Evolutionary conservation across 2,797 vertebrate species (phyloP), one percentile per base, ranked within the genome.

Genomic region (Cottoperca gobio): DNA sequence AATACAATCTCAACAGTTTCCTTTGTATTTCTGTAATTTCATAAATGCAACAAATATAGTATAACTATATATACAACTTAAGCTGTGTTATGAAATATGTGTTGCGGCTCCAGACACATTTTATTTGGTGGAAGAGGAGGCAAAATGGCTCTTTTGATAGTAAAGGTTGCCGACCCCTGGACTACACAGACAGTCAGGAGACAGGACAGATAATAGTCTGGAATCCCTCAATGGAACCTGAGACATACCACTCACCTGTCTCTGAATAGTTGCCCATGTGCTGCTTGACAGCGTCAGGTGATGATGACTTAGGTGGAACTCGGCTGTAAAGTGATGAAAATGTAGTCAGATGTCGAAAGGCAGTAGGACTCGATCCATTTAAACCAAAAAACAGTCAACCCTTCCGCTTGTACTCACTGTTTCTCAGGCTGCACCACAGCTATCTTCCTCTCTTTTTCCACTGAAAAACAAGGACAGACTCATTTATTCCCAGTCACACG

Each of bases 391-490:
- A 17, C 10, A 53, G 57, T 62, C 57, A 68, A 61, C 26, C 24
- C 14, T 16, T 21, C 13, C 19, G 73, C 9, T 59, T 37, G 31
- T 91, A 96, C 98, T 97, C 93, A 99, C 98, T 97, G 96, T 93
- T 98, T 98, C 86, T 99, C 97, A 65, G 98, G 97, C 76, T 99
- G 97, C 89, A 97, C 96, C 66, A 97, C 97, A 49, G 97, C 97
- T 52, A 98, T 94, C 94, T 97, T 99, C 87, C 95, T 96, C 88
- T 97, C 96, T 82, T 96, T 97, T 87, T 96, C 96, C 70, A 97
- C 98, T 99, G 84, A 68, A 95, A 91, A 42, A 86, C 52, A 76
- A 83, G 50, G 14, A 58, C 23, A 69, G 17, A 81, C 4, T 35
- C 13, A 57, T 52, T 23, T 59, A n/a, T 37, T 9, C 7, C 21